Percentiles rank a stretch among this genome's conserved stretches.
These are phyloP conservation scores for Andrena chrysosceles DNA, from an alignment of 2,888 invertebrate genomes.

Conservation along the genomic window DNA sequence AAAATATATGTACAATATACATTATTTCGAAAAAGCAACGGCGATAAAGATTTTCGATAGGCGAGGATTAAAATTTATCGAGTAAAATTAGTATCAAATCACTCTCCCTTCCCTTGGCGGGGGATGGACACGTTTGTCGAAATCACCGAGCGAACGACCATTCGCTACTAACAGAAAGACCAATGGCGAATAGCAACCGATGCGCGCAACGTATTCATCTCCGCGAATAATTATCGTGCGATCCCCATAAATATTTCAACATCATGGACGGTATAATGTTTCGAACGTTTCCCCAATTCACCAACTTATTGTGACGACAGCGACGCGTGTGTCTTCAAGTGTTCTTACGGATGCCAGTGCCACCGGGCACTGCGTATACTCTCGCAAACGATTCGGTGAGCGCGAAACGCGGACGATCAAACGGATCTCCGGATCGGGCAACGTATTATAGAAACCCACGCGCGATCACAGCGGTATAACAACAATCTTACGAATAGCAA, in stretches of 20 bases:
- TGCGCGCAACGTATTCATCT: slow-evolving; percentile 23
- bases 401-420: slow-evolving; percentile 60
- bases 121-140: not conserved
- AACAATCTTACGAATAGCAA: slow-evolving; percentile 85
- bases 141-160: not conserved
- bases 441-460: slow-evolving; percentile 73
- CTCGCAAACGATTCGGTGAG: slow-evolving; percentile 54
- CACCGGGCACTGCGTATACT: slow-evolving; percentile 16
- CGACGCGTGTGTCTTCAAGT: slow-evolving; percentile 63
- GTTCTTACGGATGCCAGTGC: slow-evolving; percentile 63
- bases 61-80: slow-evolving; percentile 16
- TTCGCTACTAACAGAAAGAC: slow-evolving; percentile 6
- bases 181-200: slow-evolving; percentile 9
- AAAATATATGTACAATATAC: slow-evolving; percentile 8
- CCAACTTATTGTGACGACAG: slow-evolving; percentile 46
- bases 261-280: slow-evolving; percentile 73
- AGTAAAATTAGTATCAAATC: slow-evolving; percentile 29
- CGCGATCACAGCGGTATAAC: slow-evolving; percentile 83
- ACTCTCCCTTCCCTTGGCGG: no score
- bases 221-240: slow-evolving; percentile 25
- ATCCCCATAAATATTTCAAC: slow-evolving; percentile 63
- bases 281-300: slow-evolving; percentile 67
- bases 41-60: slow-evolving; percentile 19
- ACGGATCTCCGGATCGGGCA: slow-evolving; percentile 64
- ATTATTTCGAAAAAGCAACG: slow-evolving; percentile 32